Evolutionary conservation across 2,888 invertebrate species (phyloP).

Genomic region (Hylaea fasciaria): DNA sequence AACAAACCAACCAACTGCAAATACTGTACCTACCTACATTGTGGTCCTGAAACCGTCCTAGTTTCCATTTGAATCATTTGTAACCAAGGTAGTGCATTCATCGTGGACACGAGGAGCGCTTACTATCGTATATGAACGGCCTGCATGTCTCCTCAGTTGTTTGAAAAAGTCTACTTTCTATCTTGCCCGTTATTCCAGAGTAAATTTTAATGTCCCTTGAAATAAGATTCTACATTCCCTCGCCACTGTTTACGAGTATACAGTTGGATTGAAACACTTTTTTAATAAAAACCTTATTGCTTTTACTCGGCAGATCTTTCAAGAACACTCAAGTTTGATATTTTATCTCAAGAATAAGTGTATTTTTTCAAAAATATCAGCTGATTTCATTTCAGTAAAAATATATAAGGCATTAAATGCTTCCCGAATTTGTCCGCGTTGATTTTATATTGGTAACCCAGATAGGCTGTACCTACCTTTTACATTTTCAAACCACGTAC

Average conservation of each 20-base stretch:
- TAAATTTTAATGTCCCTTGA: neutral
- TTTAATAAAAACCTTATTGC: conserved; percentile 21
- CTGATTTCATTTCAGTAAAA: neutral
- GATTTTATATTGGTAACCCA: no score
- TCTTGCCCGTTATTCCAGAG: neutral
- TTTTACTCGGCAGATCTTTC: conserved; percentile 3
- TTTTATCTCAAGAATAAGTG: conserved; percentile 11
- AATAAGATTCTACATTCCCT: conserved; percentile 5
- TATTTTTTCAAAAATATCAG: neutral
- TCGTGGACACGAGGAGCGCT: no score
- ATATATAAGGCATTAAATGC: neutral
- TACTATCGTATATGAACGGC: no score
- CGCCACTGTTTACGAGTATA: conserved; percentile 8
- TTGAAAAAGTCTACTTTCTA: no score
- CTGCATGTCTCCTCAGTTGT: no score
- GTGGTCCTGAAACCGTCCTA: no score
- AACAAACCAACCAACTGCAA: no score
- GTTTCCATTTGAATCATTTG: no score
- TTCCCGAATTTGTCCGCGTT: neutral
- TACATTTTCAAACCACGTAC: no score
- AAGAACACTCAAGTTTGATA: conserved; percentile 11
- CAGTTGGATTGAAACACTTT: conserved; percentile 8
- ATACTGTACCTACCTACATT: no score
- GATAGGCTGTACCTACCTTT: no score
- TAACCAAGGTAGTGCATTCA: no score